Evolutionary conservation across 2,113 vertebrate species (phyloP).

Genomic region (Phainopepla nitens): DNA sequence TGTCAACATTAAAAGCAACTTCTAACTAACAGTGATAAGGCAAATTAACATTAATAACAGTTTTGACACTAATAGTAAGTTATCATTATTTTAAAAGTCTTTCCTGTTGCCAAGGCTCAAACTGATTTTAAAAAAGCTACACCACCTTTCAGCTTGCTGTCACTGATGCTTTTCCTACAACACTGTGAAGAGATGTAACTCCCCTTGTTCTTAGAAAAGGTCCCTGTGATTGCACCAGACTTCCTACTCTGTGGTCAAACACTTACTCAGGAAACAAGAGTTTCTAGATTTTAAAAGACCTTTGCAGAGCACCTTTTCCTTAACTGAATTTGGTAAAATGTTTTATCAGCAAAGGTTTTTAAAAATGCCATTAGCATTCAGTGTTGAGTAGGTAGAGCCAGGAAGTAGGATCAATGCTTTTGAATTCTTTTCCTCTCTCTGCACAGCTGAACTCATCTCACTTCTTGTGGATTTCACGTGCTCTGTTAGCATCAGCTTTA

Average conservation of each 20-base stretch:
- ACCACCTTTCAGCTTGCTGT: conserved; percentile 31
- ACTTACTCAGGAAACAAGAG: neutral
- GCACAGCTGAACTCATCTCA: neutral
- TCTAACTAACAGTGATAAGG: conserved; percentile 70
- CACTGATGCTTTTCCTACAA: conserved; percentile 23
- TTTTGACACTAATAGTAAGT: conserved; percentile 77
- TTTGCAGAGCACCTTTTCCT: neutral
- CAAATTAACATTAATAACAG: conserved; percentile 75
- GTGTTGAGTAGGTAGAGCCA: neutral
- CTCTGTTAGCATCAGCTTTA: neutral
- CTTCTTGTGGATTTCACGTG: neutral
- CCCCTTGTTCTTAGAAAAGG: neutral
- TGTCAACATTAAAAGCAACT: conserved; percentile 76
- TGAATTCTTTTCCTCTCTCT: neutral
- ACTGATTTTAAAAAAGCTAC: conserved; percentile 21
- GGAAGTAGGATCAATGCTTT: neutral
- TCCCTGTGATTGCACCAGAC: neutral
- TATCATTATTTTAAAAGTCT: conserved; percentile 64
- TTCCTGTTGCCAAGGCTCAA: conserved; percentile 59
- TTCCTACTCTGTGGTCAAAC: neutral
- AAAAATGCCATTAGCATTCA: neutral
- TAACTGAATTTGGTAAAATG: neutral
- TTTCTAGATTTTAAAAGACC: neutral
- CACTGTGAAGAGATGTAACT: neutral
- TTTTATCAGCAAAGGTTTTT: neutral